Percentiles rank a stretch among this genome's conserved stretches.
phyloP scores from a whole-genome alignment of 2,888 invertebrate genomes.

The Ramazzottius varieornatus region DNA sequence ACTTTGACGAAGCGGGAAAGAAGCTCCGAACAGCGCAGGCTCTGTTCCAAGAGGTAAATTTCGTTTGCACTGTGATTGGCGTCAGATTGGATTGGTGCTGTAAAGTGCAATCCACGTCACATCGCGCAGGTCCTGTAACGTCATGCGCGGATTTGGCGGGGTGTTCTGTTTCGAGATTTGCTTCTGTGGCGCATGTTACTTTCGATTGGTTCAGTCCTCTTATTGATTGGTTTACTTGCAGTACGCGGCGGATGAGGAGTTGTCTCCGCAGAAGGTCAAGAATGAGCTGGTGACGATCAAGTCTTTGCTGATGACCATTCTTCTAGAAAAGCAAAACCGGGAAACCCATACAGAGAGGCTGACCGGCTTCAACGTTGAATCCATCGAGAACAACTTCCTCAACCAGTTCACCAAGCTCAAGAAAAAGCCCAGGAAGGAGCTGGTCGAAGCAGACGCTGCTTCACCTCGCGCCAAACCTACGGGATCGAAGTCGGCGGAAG shows the following conservation, averaged over 20 bases:
- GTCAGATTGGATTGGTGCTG: neutral
- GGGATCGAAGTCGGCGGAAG: no score
- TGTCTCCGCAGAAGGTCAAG: neutral
- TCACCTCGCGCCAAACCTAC: neutral
- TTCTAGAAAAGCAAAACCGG: neutral
- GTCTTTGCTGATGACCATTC: neutral
- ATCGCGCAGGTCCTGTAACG: no score
- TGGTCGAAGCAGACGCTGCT: neutral
- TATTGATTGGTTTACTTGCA: neutral
- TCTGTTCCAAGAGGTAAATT: constrained; percentile 16
- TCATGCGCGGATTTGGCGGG: no score
- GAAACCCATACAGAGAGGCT: neutral
- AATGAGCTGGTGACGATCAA: neutral
- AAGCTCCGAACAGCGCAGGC: constrained; percentile 49
- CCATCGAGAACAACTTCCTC: neutral
- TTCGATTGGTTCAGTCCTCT: neutral
- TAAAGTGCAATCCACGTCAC: no score
- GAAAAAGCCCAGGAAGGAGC: neutral
- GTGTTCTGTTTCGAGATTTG: no score
- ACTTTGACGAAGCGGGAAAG: constrained; percentile 43
- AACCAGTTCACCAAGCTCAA: neutral
- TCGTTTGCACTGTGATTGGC: constrained; percentile 5
- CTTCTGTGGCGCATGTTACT: no score
- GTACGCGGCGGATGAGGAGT: neutral
- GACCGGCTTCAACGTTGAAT: neutral